These are phyloP conservation scores for Aplysina aerophoba DNA, from an alignment of 37 sponge, comb jelly and placozoan species.

Conservation along the genomic window DNA sequence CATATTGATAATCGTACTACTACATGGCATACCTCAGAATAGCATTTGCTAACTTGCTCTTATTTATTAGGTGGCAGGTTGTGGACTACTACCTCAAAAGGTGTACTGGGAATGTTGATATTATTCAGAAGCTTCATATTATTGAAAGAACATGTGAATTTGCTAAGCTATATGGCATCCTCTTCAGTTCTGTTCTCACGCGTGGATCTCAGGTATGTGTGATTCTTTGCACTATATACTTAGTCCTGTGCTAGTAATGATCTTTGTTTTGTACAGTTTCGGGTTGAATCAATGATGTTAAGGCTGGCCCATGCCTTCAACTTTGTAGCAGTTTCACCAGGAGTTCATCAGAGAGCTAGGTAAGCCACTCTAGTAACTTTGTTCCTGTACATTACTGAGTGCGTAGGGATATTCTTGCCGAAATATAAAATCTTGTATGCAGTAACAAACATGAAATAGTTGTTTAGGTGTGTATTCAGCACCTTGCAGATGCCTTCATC, in stretches of 20 bases:
- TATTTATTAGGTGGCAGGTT: constrained; percentile 47
- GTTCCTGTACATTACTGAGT: neutral
- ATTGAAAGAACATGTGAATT: constrained; percentile 96
- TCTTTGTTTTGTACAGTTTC: constrained; percentile 52
- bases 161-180: constrained; percentile 96
- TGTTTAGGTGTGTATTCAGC: too few species aligned
- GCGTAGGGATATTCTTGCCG: too few species aligned
- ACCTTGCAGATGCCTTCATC: too few species aligned
- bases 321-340: constrained; percentile 88
- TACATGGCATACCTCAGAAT: too few species aligned
- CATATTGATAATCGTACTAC: too few species aligned
- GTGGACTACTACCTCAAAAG: constrained; percentile 83
- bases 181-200: constrained; percentile 87
- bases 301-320: constrained; percentile 88
- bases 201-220: constrained; percentile 86
- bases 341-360: constrained; percentile 93
- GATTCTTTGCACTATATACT: neutral
- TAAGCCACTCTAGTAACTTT: neutral
- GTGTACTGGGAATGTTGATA: constrained; percentile 66
- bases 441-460: too few species aligned
- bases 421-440: too few species aligned
- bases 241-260: neutral
- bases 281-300: constrained; percentile 98
- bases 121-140: constrained; percentile 86
- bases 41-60: constrained; percentile 18